Evolutionary conservation across 2,888 invertebrate species (phyloP).

Genomic region (Sarcophaga caerulescens): DNA sequence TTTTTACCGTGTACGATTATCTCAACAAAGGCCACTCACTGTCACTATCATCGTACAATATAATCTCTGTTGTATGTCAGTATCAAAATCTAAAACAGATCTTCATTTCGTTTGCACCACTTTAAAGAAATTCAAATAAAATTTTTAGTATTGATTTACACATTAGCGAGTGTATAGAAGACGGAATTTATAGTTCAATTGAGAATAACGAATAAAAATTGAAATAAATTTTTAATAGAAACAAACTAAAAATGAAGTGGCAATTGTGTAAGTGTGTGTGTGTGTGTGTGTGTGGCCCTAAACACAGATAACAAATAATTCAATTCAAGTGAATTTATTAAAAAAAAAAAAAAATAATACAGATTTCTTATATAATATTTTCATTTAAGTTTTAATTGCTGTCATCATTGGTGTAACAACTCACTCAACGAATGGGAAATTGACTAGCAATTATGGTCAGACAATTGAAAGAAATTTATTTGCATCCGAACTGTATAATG

Average conservation of each 20-base stretch:
- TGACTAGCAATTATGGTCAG: slow-evolving; percentile 57
- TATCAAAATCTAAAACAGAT: slow-evolving; percentile 11
- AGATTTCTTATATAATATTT: slow-evolving; percentile 19
- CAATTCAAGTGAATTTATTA: slow-evolving; percentile 27
- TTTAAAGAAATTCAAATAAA: slow-evolving; percentile 41
- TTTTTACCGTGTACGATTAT: slow-evolving; percentile 45
- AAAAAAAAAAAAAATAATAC: too few species aligned
- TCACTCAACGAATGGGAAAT: slow-evolving; percentile 48
- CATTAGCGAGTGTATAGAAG: slow-evolving; percentile 38
- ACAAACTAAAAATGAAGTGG: slow-evolving; percentile 66
- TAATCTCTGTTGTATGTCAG: neutral
- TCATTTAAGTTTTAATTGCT: slow-evolving; percentile 42
- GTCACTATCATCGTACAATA: slow-evolving; percentile 9
- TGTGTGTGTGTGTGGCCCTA: neutral
- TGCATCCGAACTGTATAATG: slow-evolving; percentile 76
- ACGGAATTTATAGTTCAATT: slow-evolving; percentile 4
- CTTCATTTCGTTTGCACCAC: slow-evolving; percentile 32
- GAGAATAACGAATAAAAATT: neutral
- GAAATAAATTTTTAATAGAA: neutral
- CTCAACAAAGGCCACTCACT: slow-evolving; percentile 5
- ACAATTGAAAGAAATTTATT: slow-evolving; percentile 75
- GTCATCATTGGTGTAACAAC: neutral
- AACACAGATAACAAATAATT: slow-evolving; percentile 35
- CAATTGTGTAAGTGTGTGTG: slow-evolving; percentile 68
- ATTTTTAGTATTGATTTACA: slow-evolving; percentile 61